phyloP scores from a whole-genome alignment of 2,888 invertebrate species.

The Eupithecia dodoneata region DNA sequence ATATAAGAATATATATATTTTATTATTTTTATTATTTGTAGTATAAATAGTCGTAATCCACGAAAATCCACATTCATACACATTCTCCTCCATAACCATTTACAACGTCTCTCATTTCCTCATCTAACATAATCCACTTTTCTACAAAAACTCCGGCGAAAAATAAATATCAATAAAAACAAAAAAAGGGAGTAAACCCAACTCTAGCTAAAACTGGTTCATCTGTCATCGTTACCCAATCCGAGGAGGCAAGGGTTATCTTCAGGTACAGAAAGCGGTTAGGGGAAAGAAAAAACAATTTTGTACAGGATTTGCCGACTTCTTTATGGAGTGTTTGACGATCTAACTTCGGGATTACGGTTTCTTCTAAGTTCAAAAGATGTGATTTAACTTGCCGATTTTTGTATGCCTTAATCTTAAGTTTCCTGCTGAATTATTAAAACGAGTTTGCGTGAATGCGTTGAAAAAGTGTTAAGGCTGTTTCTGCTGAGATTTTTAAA shows the following conservation, averaged over 20 bases:
- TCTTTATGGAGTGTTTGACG: conserved; percentile 51
- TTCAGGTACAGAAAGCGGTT: conserved; percentile 49
- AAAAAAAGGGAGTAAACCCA: conserved; percentile 41
- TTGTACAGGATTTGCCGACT: conserved; percentile 55
- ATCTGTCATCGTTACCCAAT: conserved; percentile 73
- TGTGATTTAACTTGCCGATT: conserved; percentile 43
- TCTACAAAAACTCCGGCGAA: conserved; percentile 20
- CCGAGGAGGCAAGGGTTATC: conserved; percentile 61
- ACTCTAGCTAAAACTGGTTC: conserved; percentile 59
- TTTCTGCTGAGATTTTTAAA: conserved; percentile 2
- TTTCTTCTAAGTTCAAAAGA: conserved; percentile 40
- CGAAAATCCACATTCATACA: conserved; percentile 1
- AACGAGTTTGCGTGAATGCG: conserved; percentile 34
- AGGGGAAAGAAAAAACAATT: conserved; percentile 54
- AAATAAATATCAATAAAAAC: conserved; percentile 43
- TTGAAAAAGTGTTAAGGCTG: conserved; percentile 31
- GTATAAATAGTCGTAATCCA: background rate
- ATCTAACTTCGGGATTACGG: conserved; percentile 41
- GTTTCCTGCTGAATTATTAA: conserved; percentile 37
- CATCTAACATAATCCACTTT: conserved; percentile 10
- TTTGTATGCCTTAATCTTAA: conserved; percentile 36
- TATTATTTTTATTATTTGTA: too few species aligned
- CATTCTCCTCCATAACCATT: background rate
- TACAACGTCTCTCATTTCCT: conserved; percentile 6
- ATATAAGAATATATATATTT: too few species aligned